A percentile compares a stretch with the other conserved stretches of the same genome.
These are phyloP conservation scores for Leucoptera coffeella DNA, from an alignment of 2,888 invertebrate genomes.

Conservation along the genomic window DNA sequence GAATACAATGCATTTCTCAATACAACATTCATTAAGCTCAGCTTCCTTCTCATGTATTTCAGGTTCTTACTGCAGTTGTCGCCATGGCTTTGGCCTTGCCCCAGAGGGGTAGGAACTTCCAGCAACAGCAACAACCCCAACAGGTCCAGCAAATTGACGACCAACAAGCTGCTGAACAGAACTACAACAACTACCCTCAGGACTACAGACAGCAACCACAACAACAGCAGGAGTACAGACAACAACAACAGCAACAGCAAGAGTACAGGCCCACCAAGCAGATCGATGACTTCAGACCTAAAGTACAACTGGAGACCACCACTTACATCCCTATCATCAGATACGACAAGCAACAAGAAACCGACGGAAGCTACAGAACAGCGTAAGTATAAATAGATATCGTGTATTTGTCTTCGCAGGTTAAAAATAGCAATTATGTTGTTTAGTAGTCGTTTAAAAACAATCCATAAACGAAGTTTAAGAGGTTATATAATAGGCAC, in stretches of 20 bases:
- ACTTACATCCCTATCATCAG: constrained; percentile 77
- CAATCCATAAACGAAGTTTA: too few relatives aligned
- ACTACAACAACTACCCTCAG: constrained; percentile 18
- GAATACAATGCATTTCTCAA: constrained; percentile 2
- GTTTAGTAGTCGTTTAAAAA: too few relatives aligned
- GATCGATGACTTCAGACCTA: constrained; percentile 37
- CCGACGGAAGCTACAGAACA: constrained; percentile 78
- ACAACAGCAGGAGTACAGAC: constrained; percentile 7
- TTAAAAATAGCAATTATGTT: too few relatives aligned
- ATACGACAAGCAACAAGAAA: constrained; percentile 77
- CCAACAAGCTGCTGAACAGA: constrained; percentile 23
- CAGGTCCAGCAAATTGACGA: constrained; percentile 15
- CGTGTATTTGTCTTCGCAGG: too few relatives aligned
- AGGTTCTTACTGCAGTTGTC: constrained; percentile 34
- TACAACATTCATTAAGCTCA: not conserved
- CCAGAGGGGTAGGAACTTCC: constrained; percentile 23
- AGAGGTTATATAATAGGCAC: too few relatives aligned
- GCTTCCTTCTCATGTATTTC: constrained; percentile 14
- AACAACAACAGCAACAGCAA: constrained; percentile 12
- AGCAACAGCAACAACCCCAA: constrained; percentile 13
- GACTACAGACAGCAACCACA: constrained; percentile 13
- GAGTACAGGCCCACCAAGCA: constrained; percentile 27
- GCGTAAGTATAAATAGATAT: constrained; percentile 62
- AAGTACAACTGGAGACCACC: constrained; percentile 50
- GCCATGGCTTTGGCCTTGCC: constrained; percentile 35